Base-by-base conservation (phyloP, 2,888 invertebrate species). In the Phlogophora meticulosa region DNA sequence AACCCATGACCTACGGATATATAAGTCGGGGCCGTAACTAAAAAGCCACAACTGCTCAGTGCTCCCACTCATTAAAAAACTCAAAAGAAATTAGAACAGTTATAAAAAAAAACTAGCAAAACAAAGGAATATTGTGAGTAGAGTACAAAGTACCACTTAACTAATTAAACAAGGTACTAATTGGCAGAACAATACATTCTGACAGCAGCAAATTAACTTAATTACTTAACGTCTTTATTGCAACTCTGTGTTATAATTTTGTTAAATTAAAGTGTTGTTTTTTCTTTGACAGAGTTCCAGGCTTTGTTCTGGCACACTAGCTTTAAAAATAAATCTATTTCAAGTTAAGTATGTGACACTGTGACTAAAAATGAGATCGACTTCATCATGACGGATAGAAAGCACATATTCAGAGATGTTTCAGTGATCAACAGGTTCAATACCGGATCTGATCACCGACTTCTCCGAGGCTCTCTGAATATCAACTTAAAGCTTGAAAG, bases 101-200 rank as follows among this genome's bases (percentile, higher is more conserved):
- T 13, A 53, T 45, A 46, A 56, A 17, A 46, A 56, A 17, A 38
- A 57, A 34, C 38, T 45, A 49, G n/a, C n/a, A 55, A n/a, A 59
- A 60, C 51, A 68, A 60, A 75, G 55, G 42, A 51, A 75, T 59
- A 55, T 57, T 55, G 46, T 45, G 52, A 9, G 42, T 49, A 43
- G 32, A 58, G 22, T 42, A 52, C 52, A n/a, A 49, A 62, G 20
- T 56, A 7, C 43, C 72, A 75, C 66, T 77, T 59, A 48, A 66
- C 22, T 75, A 72, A 75, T 77, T 61, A 72, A 36, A 42, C 55
- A 46, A 42, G 56, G 42, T 55, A 40, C 66, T 77, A 75, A 75
- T 75, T 74, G 62, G 45, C 28, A 56, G 42, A 57, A 63, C 51
- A 46, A 64, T 53, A 58, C 22, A 62, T 55, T 52, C 43, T 58